A percentile compares a stretch with the other conserved stretches of the same genome.
These are phyloP conservation scores for Pyrrhia umbra DNA, from an alignment of 2,888 invertebrate species.

Conservation along the genomic window DNA sequence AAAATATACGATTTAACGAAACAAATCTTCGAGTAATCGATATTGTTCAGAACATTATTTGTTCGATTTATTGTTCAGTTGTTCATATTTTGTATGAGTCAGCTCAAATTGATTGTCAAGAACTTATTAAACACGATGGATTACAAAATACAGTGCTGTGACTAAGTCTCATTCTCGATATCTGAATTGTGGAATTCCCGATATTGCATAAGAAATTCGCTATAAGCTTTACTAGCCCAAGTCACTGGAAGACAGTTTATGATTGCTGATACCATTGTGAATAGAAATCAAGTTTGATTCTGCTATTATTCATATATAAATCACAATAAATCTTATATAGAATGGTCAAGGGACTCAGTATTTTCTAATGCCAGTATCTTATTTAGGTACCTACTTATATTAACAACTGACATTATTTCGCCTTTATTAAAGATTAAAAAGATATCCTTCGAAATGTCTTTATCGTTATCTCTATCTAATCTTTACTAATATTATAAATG, in stretches of 20 bases:
- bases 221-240: conserved; percentile 11
- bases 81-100: conserved; percentile 45
- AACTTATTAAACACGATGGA: conserved; percentile 32
- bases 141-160: conserved; percentile 37
- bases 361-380: too few relatives aligned
- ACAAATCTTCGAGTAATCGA: conserved; percentile 41
- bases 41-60: conserved; percentile 29
- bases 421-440: too few relatives aligned
- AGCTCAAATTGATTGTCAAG: conserved; percentile 41
- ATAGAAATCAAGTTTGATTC: neutral
- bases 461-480: too few relatives aligned
- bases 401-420: too few relatives aligned
- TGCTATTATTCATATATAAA: neutral
- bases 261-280: neutral
- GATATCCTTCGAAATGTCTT: too few relatives aligned
- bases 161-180: conserved; percentile 34
- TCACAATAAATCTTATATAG: neutral
- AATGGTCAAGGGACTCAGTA: too few relatives aligned
- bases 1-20: conserved; percentile 11
- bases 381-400: too few relatives aligned
- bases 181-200: conserved; percentile 11
- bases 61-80: conserved; percentile 34
- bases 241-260: conserved; percentile 6
- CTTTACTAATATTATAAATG: too few relatives aligned
- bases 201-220: conserved; percentile 8